Evolutionary conservation across 1,140 invertebrate genomes (phyloP), one percentile per base, ranked within the genome.

Genomic region (Babylonia areolata): DNA sequence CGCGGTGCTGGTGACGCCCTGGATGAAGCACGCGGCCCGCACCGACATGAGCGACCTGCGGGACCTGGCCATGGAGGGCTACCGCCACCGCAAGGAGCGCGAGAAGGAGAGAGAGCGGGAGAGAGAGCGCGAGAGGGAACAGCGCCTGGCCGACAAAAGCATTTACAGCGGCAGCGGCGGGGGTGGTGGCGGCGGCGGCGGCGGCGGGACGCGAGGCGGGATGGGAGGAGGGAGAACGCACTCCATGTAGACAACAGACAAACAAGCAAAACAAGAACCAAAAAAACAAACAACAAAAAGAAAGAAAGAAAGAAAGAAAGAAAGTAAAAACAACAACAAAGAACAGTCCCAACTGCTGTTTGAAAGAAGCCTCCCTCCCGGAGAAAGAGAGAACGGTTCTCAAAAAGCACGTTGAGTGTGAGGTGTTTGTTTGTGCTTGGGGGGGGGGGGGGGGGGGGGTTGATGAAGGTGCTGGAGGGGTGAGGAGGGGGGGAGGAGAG

Each of bases 1-100:
- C 54, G 79, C 80, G 12, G 87, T 92, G 0, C 84, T 92, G 42
- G 69, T 85, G 5, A 87, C 85, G 78, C 84, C 85, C 1, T 93
- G 92, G 92, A 90, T 92, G 77, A 88, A 86, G 84, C 82, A 85
- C 64, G 92, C 90, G n/a, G 42, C 85, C 0, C 84, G 64, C 28
- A 64, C 84, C 2, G 82, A 86, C 69, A 37, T 81, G 33, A 77
- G 35, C 33, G 37, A 51, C 73, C 46, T 73, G 42, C 77, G 75
- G 15, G 77, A 71, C 23, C 85, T 86, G 23, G 46, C 78, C 69
- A 39, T 71, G 71, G 46, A 79, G 37, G 81, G 58, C 46, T 78
- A 78, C 71, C 35, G 39, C 23, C 51, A 73, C 39, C 51, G 82
- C 46, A 77, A 83, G 64, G 51, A 80, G 31, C 71, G 69, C 31